Evolutionary conservation across 2,888 invertebrate species (phyloP).

Genomic region (Alcis repandata): DNA sequence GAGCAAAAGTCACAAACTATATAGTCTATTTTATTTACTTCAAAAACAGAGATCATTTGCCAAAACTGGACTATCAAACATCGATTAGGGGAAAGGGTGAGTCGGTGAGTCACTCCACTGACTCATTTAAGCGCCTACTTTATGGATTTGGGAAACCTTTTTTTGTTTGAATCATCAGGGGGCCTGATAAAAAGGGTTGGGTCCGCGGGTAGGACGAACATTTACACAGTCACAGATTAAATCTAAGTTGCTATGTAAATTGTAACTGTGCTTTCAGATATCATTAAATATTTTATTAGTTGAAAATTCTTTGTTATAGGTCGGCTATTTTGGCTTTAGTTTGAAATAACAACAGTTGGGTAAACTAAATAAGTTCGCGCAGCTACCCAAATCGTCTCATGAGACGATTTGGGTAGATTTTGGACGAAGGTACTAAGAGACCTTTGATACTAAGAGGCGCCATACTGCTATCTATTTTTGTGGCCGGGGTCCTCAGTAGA

Average conservation of each 20-base stretch:
- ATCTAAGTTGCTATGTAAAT: background rate
- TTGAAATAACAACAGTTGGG: no score
- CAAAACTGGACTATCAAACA: conserved; percentile 56
- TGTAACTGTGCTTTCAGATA: conserved; percentile 5
- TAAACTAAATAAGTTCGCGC: no score
- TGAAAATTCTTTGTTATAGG: no score
- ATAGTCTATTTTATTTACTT: conserved; percentile 33
- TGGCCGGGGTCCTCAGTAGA: no score
- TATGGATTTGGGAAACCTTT: conserved; percentile 39
- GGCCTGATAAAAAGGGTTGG: conserved; percentile 42
- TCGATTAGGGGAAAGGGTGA: conserved; percentile 53
- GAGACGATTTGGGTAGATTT: no score
- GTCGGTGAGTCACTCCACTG: conserved; percentile 61
- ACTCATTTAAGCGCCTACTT: conserved; percentile 52
- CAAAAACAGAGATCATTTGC: conserved; percentile 53
- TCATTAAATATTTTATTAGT: background rate
- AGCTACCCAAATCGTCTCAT: no score
- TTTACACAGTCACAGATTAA: conserved; percentile 8
- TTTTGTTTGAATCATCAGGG: conserved; percentile 34
- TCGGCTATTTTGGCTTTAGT: no score
- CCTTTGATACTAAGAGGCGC: no score
- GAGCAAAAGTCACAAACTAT: conserved; percentile 28
- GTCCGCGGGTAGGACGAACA: conserved; percentile 6
- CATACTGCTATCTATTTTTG: no score
- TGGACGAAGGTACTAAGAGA: no score